Evolutionary conservation across 1,140 invertebrate species (phyloP), one percentile per base, ranked within the genome.

Genomic region (Drosophila nigromelanica): DNA sequence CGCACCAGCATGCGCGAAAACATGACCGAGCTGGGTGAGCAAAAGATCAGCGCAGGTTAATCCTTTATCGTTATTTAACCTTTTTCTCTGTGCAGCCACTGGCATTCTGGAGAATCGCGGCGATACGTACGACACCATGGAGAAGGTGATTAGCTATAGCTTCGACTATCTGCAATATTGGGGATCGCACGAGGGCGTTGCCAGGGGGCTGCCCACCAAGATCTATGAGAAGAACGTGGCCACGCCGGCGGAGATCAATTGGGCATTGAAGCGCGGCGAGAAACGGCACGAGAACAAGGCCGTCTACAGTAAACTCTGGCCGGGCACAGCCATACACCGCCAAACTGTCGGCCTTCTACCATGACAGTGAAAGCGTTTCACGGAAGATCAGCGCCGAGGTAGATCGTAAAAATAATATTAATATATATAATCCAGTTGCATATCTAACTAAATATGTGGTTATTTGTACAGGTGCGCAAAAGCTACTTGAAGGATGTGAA

Each of bases 281-380:
- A 93, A 93, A 50, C 93, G 93, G 40, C 93, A 94, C 5, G 95
- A 95, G 54, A 91, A 83, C 33, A 92, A 92, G 51, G 76, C 83
- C 0, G 91, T 92, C 2, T 78, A 80, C 27, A 89, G 89, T 1
- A 91, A 80, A 42, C 67, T 92, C 10, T 94, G 95, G 90, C 94
- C 95, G 4, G 96, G 96, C 37, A 97, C 96, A 0, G 96, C 94
- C 7, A 94, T 97, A 96, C 78, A 94, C 92, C 0, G 96, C 94
- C 10, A 94, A 94, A 58, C 91, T 97, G 50, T 93, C 94, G 11
- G 94, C 96, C 5, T 93, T 94, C 54, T 97, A 96, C 83, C 93
- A 94, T 64, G 95, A 96, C 47, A 90, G 77, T 45, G 87, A 91
- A 27, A 90, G 81, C n/a, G 80, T 91, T 8, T 91, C 91, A 7